Base-by-base conservation (phyloP, 2,888 invertebrate genomes). In the Perizoma affinitatum region DNA sequence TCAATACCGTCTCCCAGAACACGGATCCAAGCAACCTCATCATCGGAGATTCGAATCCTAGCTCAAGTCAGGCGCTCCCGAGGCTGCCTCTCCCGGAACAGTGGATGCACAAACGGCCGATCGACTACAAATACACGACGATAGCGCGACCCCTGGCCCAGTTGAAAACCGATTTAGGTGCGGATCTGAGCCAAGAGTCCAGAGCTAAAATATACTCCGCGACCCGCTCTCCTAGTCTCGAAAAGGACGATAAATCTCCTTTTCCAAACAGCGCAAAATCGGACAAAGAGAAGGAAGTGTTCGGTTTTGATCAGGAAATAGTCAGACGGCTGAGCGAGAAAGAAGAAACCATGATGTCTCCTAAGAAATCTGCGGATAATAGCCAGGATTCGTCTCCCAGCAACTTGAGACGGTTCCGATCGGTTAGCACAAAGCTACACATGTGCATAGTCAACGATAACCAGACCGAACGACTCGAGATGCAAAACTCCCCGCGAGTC, bases 201-300 rank as follows among this genome's bases (percentile, higher is more conserved):
- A 76, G 86, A n/a, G 79, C 85, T 1, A 90, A 88, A 58, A 90
- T 88, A 61, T 91, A 73, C 66, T 91, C 92, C 56, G 92, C 88
- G 0, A 92, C 93, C 0, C 74, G 93, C 7, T 93, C 93, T 0
- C 93, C 93, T 0, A 92, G 92, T 0, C 71, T 93, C n/a, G 93
- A 93, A 61, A 92, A 91, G 68, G 92, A 93, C 88, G 92, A 93
- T 4, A 92, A 89, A 58, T 88, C 89, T 0, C 93, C 93, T 6
- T 90, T 92, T 58, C 63, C 85, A 8, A 66, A 68, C 33, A 82
- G 82, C 61, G 86, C 85, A 0, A 84, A 82, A 48, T 74, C 79
- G 5, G 87, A 84, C 41, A 63, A 58, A 36, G 63, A 50, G 5
- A 48, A 34, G 4, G 83, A 83, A 50, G 89, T 90, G 6, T 93